These are phyloP conservation scores for Enteromius viviparus DNA, from an alignment of 2,797 vertebrate genomes.

Conservation along the genomic window DNA sequence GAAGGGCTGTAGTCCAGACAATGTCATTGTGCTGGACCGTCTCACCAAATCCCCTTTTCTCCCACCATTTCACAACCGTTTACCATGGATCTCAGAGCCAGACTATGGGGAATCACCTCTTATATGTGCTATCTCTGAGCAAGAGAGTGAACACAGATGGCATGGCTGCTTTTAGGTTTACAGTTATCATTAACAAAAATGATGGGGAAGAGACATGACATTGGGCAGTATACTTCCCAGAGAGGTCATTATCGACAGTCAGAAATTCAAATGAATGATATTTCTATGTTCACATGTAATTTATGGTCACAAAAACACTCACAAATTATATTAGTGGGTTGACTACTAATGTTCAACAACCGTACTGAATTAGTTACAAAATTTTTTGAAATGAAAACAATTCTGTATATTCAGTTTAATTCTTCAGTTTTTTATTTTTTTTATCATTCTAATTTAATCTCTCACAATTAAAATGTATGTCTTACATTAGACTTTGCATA, in stretches of 20 bases:
- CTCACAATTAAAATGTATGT: too few species aligned
- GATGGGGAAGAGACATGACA: conserved; percentile 52
- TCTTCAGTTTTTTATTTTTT: too few species aligned
- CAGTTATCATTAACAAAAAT: conserved; percentile 48
- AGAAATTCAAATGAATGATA: neutral
- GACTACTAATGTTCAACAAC: neutral
- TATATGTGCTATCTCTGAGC: conserved; percentile 56
- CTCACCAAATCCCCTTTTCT: conserved; percentile 77
- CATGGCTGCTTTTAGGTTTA: conserved; percentile 45
- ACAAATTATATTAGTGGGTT: neutral
- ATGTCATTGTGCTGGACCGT: conserved; percentile 76
- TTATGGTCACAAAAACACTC: neutral
- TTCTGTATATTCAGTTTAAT: neutral
- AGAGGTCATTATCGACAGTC: conserved; percentile 22
- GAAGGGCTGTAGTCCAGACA: conserved; percentile 77
- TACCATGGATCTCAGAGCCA: conserved; percentile 69
- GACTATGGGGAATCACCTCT: conserved; percentile 59
- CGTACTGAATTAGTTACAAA: neutral
- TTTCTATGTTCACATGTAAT: neutral
- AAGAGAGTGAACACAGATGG: conserved; percentile 51
- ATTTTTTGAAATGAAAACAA: neutral
- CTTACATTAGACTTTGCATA: neutral
- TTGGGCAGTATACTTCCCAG: conserved; percentile 43
- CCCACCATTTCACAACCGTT: conserved; percentile 72
- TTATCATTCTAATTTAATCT: too few species aligned